Evolutionary conservation across 2,888 invertebrate species (phyloP).

Genomic region (Lepidochrysops patricia): DNA sequence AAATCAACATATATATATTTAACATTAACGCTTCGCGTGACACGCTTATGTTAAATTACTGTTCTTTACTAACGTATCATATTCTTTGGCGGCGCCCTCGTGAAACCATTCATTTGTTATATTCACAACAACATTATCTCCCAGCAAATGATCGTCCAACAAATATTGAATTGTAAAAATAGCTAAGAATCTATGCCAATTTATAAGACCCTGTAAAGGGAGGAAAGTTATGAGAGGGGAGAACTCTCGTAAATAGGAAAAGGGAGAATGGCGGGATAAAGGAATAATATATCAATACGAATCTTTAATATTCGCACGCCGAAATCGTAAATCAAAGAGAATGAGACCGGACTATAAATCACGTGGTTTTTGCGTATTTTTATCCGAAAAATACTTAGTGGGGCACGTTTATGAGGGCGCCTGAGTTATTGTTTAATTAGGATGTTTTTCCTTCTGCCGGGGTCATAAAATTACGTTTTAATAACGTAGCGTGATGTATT

Average conservation of each 20-base stretch:
- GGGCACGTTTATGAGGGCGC: conserved; percentile 15
- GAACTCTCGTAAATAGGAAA: conserved; percentile 68
- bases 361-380: conserved; percentile 44
- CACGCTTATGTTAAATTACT: no score
- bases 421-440: conserved; percentile 15
- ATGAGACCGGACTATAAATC: conserved; percentile 64
- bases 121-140: not conserved
- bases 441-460: not conserved
- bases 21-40: no score
- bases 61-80: no score
- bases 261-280: conserved; percentile 67
- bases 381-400: conserved; percentile 34
- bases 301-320: conserved; percentile 71
- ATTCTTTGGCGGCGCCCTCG: not conserved
- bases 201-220: conserved; percentile 66
- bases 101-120: not conserved
- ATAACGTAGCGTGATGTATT: no score
- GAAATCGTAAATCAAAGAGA: conserved; percentile 67
- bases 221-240: conserved; percentile 68
- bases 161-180: conserved; percentile 12
- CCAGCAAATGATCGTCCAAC: conserved; percentile 9
- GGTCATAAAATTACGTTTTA: not conserved
- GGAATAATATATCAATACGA: conserved; percentile 74
- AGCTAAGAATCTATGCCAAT: conserved; percentile 8
- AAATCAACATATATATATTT: no score